Percentiles rank a stretch among this genome's conserved stretches.
Conservation (phyloP, 2,113 vertebrate species). For the Tychaedon coryphoeus region DNA sequence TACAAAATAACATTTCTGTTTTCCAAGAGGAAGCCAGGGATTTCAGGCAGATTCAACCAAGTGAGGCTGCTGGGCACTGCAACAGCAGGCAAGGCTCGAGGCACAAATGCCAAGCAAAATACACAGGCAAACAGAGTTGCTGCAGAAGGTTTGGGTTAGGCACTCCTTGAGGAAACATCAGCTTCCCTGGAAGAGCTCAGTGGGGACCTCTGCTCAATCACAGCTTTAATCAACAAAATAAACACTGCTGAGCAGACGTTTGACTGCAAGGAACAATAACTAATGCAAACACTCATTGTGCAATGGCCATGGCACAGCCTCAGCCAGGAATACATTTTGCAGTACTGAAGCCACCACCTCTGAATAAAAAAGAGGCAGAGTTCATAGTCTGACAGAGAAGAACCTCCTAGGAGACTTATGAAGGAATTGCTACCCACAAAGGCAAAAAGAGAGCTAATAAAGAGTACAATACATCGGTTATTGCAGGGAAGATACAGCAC, state of each 20-base stretch:
- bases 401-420: background rate
- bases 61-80: background rate
- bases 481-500: background rate
- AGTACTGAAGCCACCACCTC: background rate
- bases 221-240: slow-evolving; percentile 22
- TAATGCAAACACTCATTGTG: background rate
- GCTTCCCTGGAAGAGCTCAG: background rate
- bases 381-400: background rate
- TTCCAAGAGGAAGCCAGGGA: background rate
- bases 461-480: background rate
- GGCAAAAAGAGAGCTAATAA: background rate
- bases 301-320: background rate
- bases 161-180: slow-evolving; percentile 9
- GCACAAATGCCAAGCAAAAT: background rate
- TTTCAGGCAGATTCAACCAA: background rate
- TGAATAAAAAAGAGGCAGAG: background rate
- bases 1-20: background rate
- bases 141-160: background rate
- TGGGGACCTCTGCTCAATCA: background rate
- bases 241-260: background rate
- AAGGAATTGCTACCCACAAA: background rate
- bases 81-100: background rate
- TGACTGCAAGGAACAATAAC: slow-evolving; percentile 9
- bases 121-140: background rate
- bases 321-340: background rate